Evolutionary conservation across 2,113 vertebrate genomes (phyloP), one percentile per base, ranked within the genome.

Genomic region (Eubucco bourcierii): DNA sequence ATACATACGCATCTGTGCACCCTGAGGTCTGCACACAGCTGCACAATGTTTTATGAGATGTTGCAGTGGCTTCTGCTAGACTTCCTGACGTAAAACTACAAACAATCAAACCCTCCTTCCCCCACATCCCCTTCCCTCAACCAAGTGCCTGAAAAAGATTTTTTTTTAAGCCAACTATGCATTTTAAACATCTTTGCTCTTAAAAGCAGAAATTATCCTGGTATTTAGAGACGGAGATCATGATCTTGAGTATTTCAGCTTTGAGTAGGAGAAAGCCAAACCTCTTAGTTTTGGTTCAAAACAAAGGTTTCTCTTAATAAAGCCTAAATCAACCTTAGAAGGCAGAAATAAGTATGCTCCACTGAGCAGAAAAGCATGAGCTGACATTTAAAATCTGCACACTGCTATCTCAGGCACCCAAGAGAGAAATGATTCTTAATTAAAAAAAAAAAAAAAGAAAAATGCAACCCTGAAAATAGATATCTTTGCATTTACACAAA

Each of bases 31-130:
- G 93, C 66, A 70, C 94, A 93, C 96, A 96, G 96, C 96, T 96
- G 95, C 93, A 94, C 66, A 84, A 95, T 95, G 65, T 96, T 96
- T 96, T 96, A 96, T 95, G 96, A 96, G 94, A 96, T 96, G 95
- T 96, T 96, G 93, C 87, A 94, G 95, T 96, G 95, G 93, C 95
- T 96, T 96, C 95, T 96, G 94, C 94, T 81, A 92, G 90, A 94
- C 90, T 95, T 96, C 93, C 94, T 95, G 95, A 95, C 1, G 88
- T 95, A 96, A 95, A 96, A 95, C 93, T 95, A 95, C 93, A 95
- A 96, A 96, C 95, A 96, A 95, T 80, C 94, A 93, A 92, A 67
- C 29, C 8, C 65, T 96, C 87, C 79, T 94, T 83, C 88, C 75
- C 95, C 91, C 89, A 87, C 78, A 83, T 53, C 65, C 58, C 68